These are phyloP conservation scores for Amphiprion ocellaris DNA, from an alignment of 2,113 vertebrate genomes.

Conservation along the genomic window DNA sequence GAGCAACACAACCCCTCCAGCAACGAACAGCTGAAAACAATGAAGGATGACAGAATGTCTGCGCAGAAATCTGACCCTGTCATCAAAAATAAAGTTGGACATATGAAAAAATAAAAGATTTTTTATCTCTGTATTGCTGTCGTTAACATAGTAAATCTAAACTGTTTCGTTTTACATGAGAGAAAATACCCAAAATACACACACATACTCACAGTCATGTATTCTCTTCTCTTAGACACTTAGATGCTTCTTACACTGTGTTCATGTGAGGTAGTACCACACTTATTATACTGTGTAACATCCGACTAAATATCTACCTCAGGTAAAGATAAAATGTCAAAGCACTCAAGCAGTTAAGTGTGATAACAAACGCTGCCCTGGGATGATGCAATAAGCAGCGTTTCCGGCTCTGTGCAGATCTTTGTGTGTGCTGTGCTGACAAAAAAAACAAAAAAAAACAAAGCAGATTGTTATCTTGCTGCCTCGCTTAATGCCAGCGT, in stretches of 20 bases:
- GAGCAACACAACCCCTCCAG: no score
- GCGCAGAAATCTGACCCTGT: no score
- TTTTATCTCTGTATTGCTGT: no score
- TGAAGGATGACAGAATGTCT: no score
- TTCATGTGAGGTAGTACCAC: background rate
- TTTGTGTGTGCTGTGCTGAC: background rate
- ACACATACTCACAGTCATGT: no score
- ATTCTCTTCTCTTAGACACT: no score
- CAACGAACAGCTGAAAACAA: no score
- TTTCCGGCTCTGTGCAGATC: constrained; percentile 3
- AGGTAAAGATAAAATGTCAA: constrained; percentile 18
- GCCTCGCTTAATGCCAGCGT: background rate
- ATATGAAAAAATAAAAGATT: no score
- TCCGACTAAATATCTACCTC: constrained; percentile 1
- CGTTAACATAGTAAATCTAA: no score
- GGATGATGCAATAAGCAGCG: constrained; percentile 23
- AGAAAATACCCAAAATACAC: no score
- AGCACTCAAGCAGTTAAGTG: background rate
- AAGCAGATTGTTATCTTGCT: background rate
- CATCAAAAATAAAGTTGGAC: no score
- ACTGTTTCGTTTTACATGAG: no score
- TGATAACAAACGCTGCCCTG: background rate
- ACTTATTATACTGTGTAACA: background rate
- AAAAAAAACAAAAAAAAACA: background rate
- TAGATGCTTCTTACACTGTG: background rate